Evolutionary conservation across 2,888 invertebrate genomes (phyloP), one percentile per base, ranked within the genome.

Genomic region (Scaptomyza cyrtandrae): DNA sequence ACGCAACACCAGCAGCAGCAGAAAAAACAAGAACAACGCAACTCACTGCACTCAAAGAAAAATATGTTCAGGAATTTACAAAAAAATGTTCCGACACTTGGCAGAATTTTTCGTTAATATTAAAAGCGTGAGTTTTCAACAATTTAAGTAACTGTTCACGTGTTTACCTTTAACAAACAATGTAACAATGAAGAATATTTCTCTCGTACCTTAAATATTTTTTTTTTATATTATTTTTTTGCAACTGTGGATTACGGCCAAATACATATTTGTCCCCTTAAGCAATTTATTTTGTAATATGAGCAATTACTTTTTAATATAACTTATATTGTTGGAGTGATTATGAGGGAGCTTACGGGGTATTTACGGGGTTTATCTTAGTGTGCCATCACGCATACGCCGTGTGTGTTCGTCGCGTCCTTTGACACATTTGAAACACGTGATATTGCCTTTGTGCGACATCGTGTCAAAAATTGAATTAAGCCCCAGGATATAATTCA

Each of bases 401-500:
- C 71, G 61, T 65, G 84, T 75, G 70, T 54, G 69, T 54, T 50
- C 24, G 24, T n/a, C 58, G 53, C 4, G 45, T 10, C 53, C 54
- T 77, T 66, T 78, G 71, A 63, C 57, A 33, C 41, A 52, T 45
- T 11, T 48, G 41, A 41, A 3, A 73, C 52, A 62, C 56, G 46
- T 63, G 71, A 54, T 43, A 54, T 54, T 60, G 50, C 44, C 66
- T 71, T 68, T 67, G 61, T 58, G 49, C 46, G 35, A 41, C 49
- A 60, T 55, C 63, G 56, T 63, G 57, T 45, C 54, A 69, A 71
- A 84, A 88, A 87, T 89, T 87, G 76, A 89, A 86, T 88, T 89
- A 72, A 56, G 66, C 75, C 70, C 71, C 71, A 59, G 58, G 44
- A 58, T 54, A 75, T 81, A 89, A 87, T 80, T 87, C 80, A 78